Percentiles rank a stretch among this genome's conserved stretches.
Conservation (phyloP, 2,888 invertebrate species). For the Limnephilus marmoratus region DNA sequence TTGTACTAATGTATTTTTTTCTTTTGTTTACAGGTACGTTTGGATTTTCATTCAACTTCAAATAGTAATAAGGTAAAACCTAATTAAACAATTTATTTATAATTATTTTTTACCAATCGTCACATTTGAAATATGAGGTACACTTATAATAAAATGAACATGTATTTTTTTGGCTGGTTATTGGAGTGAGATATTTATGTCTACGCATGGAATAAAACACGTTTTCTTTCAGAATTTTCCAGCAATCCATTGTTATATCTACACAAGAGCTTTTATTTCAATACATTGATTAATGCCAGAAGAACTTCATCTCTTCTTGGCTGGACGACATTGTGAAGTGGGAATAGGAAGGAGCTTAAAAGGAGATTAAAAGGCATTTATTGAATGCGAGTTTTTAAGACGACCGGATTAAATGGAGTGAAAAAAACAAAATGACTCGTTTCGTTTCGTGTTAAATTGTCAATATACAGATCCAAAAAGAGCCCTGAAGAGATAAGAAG, state of each 20-base stretch:
- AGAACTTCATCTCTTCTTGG: neutral
- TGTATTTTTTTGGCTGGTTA: no score
- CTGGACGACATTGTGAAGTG: neutral
- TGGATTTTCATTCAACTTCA: neutral
- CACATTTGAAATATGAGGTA: conserved; percentile 18
- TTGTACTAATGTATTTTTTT: neutral
- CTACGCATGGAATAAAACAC: neutral
- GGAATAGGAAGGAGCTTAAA: neutral
- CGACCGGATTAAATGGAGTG: no score
- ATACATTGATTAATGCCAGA: neutral
- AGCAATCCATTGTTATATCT: no score
- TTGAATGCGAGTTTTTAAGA: no score
- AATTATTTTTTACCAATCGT: neutral
- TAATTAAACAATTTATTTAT: neutral
- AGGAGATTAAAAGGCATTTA: neutral
- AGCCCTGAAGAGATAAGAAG: no score
- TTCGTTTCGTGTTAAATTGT: neutral
- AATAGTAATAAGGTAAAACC: neutral
- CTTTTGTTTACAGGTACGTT: conserved; percentile 16
- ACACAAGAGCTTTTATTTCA: no score
- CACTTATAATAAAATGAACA: neutral
- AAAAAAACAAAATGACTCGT: neutral
- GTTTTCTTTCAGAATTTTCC: no score
- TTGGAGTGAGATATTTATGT: no score
- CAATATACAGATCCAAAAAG: neutral